These are phyloP conservation scores for Bettongia penicillata DNA, from an alignment of 2,113 vertebrate species.

Conservation along the genomic window DNA sequence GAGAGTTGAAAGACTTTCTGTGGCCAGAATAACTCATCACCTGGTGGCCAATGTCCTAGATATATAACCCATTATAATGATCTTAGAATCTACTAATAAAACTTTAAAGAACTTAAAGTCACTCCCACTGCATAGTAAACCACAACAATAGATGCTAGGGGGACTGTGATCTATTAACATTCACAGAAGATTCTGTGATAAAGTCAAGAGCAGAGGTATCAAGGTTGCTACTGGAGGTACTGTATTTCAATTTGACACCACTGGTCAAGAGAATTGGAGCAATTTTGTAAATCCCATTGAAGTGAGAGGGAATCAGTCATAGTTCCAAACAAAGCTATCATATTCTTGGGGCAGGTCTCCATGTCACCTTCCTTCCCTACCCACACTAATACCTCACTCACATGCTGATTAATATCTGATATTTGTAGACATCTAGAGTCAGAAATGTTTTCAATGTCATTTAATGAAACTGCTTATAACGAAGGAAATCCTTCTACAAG, in stretches of 20 bases:
- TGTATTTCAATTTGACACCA: background rate
- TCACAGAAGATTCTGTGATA: background rate
- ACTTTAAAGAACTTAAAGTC: no score
- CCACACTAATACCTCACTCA: background rate
- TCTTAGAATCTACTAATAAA: no score
- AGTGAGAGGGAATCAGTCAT: background rate
- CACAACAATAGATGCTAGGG: no score
- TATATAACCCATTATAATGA: no score
- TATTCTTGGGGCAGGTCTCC: no score
- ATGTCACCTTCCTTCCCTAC: background rate
- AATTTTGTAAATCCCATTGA: background rate
- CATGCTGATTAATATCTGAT: background rate
- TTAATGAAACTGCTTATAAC: background rate
- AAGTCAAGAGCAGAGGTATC: background rate
- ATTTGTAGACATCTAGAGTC: background rate
- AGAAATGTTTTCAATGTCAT: background rate
- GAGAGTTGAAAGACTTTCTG: no score
- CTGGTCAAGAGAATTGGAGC: background rate
- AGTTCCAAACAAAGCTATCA: no score
- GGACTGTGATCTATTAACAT: no score
- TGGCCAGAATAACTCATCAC: no score
- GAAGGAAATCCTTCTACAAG: background rate
- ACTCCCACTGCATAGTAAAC: no score
- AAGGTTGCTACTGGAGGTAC: background rate
- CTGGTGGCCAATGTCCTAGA: no score